A percentile compares a stretch with the other conserved stretches of the same genome.
phyloP scores from a whole-genome alignment of 2,113 vertebrate species.

The Speoplatyrhinus poulsoni region DNA sequence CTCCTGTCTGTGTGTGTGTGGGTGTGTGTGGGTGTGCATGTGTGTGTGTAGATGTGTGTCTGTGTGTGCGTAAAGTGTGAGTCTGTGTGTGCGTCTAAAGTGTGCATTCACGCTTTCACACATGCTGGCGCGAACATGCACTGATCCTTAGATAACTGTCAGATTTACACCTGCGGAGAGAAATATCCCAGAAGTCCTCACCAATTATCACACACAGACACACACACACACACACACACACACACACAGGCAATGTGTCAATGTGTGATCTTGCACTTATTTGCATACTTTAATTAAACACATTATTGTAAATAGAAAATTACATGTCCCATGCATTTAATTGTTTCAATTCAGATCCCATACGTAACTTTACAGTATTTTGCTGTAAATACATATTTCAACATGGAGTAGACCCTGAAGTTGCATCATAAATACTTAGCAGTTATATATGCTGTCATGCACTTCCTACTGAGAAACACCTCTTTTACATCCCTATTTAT shows the following conservation, averaged over 20 bases:
- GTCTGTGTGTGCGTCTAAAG: background rate
- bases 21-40: too few species aligned
- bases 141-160: slow-evolving; percentile 9
- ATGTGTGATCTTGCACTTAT: slow-evolving; percentile 65
- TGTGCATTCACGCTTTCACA: slow-evolving; percentile 3
- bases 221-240: too few species aligned
- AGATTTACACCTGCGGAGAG: slow-evolving; percentile 47
- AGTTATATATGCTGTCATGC: too few species aligned
- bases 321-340: slow-evolving; percentile 47
- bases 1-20: too few species aligned
- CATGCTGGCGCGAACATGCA: slow-evolving; percentile 8
- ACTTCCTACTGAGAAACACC: too few species aligned
- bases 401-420: slow-evolving; percentile 27
- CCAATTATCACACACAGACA: slow-evolving; percentile 31
- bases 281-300: slow-evolving; percentile 70
- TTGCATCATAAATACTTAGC: too few species aligned
- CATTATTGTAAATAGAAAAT: slow-evolving; percentile 51
- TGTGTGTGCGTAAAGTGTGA: background rate
- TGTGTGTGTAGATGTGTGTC: background rate
- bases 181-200: slow-evolving; percentile 16
- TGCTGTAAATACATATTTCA: slow-evolving; percentile 48
- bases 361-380: background rate
- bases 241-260: slow-evolving; percentile 2
- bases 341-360: slow-evolving; percentile 53
- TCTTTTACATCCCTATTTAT: too few species aligned